Percentiles rank a stretch among this genome's conserved stretches.
These are phyloP conservation scores for Recurvirostra avosetta DNA, from an alignment of 2,113 vertebrate species.

Conservation along the genomic window DNA sequence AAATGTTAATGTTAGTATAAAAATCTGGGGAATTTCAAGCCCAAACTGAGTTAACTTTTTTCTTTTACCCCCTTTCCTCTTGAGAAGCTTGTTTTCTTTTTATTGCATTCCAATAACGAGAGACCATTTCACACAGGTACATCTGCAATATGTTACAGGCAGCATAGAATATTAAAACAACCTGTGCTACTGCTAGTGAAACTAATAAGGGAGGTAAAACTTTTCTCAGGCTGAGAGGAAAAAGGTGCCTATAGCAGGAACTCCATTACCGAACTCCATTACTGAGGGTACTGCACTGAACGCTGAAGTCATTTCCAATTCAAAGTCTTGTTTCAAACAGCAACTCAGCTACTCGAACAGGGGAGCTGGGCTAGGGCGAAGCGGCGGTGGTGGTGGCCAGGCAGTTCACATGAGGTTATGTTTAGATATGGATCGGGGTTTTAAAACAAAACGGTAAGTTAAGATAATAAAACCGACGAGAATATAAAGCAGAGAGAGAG, in stretches of 20 bases:
- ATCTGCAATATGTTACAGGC: conserved; percentile 62
- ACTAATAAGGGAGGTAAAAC: conserved; percentile 36
- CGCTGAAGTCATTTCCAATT: neutral
- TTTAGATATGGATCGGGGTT: conserved; percentile 17
- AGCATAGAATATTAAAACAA: conserved; percentile 58
- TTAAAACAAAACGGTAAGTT: conserved; percentile 8
- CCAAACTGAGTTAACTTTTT: neutral
- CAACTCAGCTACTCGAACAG: neutral
- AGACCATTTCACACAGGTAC: conserved; percentile 56
- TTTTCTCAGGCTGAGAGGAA: conserved; percentile 11
- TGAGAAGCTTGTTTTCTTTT: conserved; percentile 55
- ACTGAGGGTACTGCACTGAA: neutral
- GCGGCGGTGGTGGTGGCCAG: neutral
- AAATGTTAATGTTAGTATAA: conserved; percentile 50
- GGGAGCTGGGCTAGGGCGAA: neutral
- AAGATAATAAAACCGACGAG: neutral
- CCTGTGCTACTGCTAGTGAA: conserved; percentile 59
- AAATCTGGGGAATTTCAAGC: conserved; percentile 51
- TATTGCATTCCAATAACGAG: conserved; percentile 57
- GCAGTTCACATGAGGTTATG: conserved; percentile 7
- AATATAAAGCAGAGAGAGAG: conserved; percentile 6
- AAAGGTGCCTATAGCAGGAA: conserved; percentile 16
- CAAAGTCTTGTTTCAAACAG: neutral
- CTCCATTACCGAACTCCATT: neutral
- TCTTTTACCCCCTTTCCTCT: conserved; percentile 31